Conservation (phyloP, 1,140 invertebrate genomes). For the Ceratina japonica region DNA sequence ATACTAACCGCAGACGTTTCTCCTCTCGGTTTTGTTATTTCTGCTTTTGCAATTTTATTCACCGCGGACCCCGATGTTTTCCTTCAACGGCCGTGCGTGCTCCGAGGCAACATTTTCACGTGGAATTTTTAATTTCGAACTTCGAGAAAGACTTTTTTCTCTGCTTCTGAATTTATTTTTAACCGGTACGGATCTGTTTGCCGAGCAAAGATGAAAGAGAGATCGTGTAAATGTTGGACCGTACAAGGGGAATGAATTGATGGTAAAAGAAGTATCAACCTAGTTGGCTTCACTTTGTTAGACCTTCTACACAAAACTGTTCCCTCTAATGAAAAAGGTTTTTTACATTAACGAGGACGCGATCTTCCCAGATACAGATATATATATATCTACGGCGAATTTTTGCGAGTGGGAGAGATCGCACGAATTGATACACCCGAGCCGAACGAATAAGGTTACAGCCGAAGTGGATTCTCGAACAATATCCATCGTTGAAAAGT, state of each 20-base stretch:
- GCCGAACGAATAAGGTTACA: too few relatives aligned
- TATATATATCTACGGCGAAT: neutral
- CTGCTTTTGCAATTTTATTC: too few relatives aligned
- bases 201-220: neutral
- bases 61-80: too few relatives aligned
- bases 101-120: too few relatives aligned
- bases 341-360: slow-evolving; percentile 5
- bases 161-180: neutral
- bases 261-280: neutral
- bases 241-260: neutral
- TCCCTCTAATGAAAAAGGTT: slow-evolving; percentile 1
- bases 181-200: neutral
- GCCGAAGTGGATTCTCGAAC: too few relatives aligned
- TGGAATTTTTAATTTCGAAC: neutral
- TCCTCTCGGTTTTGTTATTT: too few relatives aligned
- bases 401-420: neutral
- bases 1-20: too few relatives aligned
- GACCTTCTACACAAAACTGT: neutral
- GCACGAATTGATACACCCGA: too few relatives aligned
- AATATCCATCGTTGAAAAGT: too few relatives aligned
- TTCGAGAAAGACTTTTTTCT: neutral
- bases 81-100: too few relatives aligned
- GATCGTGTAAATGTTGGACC: neutral
- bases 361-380: neutral
- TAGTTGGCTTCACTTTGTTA: slow-evolving; percentile 13